Evolutionary conservation across 2,888 invertebrate species (phyloP), one percentile per base, ranked within the genome.

Genomic region (Taphrorychus bicolor): DNA sequence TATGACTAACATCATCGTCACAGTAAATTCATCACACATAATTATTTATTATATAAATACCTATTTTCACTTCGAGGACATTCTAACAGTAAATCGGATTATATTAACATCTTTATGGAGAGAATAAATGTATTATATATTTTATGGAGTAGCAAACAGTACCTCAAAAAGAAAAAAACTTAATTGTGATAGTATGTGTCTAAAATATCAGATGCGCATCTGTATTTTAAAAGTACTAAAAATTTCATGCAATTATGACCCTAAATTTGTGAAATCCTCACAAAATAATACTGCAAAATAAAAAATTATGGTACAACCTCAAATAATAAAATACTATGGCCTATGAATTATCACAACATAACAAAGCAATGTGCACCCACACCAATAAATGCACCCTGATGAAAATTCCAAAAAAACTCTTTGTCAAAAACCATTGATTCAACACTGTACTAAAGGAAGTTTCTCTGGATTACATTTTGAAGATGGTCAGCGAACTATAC

Each of bases 401-500:
- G n/a, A n/a, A n/a, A n/a, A n/a, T n/a, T n/a, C n/a, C n/a, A n/a
- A n/a, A n/a, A n/a, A n/a, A n/a, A n/a, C n/a, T n/a, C n/a, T n/a
- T n/a, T n/a, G n/a, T n/a, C n/a, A n/a, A n/a, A n/a, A 2, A 45
- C 14, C 9, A 16, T 7, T 45, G 5, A 17, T 5, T 45, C 14
- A 45, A 45, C 16, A 14, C 2, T 14, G 1, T 14, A 54, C 32
- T 21, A 54, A 54, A 4, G 54, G 54, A 14, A 32, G 1, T 42
- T 57, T 57, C 22, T 57, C 57, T 5, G 41, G 19, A 21, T 16
- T 41, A 17, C 18, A 62, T 42, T 57, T 59, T 22, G 54, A 57
- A 59, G 71, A 68, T 75, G 75, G 76, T 82, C 80, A 83, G 77
- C 80, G 82, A 76, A 83, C 79, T 70, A 83, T 82, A 74, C 82